Evolutionary conservation across 2,797 vertebrate species (phyloP).

Genomic region (Brachyalestes nurse): DNA sequence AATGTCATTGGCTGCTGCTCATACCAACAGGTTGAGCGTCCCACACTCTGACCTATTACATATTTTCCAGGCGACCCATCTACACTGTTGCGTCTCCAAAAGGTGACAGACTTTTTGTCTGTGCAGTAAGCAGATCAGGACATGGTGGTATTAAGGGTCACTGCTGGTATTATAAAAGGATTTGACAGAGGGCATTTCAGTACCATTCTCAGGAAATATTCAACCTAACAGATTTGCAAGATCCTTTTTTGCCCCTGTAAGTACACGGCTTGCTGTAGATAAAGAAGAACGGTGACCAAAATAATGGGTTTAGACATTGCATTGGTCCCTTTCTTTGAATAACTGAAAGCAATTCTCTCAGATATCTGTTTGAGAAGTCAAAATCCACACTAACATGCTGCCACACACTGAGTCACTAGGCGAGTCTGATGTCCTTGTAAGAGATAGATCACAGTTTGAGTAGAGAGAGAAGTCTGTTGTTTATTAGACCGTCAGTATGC

Average conservation of each 20-base stretch:
- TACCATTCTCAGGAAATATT: slow-evolving; percentile 8
- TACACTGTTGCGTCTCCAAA: slow-evolving; percentile 7
- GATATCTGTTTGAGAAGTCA: background rate
- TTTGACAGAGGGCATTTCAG: slow-evolving; percentile 14
- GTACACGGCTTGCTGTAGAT: background rate
- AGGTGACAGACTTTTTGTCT: slow-evolving; percentile 43
- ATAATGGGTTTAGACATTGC: background rate
- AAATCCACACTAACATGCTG: background rate
- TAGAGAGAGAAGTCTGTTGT: background rate
- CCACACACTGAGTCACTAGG: background rate
- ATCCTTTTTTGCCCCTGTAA: background rate
- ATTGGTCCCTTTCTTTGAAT: background rate
- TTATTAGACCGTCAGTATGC: background rate
- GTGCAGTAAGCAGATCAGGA: slow-evolving; percentile 21
- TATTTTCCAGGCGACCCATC: slow-evolving; percentile 37
- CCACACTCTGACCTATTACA: slow-evolving; percentile 19
- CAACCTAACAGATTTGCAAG: background rate
- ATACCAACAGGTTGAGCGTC: slow-evolving; percentile 26
- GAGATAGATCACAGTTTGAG: background rate
- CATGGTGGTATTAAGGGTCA: slow-evolving; percentile 7
- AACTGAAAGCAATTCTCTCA: background rate
- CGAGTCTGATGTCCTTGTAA: background rate
- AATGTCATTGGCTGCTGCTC: slow-evolving; percentile 3
- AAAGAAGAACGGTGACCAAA: background rate
- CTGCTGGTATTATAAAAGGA: background rate